These are phyloP conservation scores for Rhadina sibilatrix DNA, from an alignment of 2,113 vertebrate species.

Conservation along the genomic window DNA sequence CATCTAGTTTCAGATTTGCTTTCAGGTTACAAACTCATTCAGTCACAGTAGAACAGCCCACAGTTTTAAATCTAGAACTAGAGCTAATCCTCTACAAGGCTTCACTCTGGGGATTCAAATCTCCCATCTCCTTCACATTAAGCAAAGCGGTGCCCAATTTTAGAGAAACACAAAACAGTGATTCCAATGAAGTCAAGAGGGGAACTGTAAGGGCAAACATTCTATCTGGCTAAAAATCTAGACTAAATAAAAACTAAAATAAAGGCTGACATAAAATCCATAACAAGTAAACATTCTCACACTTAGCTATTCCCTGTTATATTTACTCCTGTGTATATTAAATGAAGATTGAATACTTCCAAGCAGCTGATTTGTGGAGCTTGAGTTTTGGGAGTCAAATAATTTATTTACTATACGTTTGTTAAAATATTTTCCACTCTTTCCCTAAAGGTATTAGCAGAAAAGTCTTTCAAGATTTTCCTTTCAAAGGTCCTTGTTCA, in stretches of 20 bases:
- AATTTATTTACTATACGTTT: background rate
- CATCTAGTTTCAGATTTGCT: background rate
- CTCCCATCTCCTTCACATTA: background rate
- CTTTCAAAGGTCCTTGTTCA: background rate
- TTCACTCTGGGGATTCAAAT: background rate
- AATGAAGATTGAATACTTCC: background rate
- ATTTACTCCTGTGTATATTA: background rate
- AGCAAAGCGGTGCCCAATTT: background rate
- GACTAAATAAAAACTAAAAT: background rate
- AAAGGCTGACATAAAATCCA: background rate
- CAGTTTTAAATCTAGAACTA: background rate
- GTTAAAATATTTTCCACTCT: background rate
- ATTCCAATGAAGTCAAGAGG: background rate
- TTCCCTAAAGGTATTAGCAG: background rate
- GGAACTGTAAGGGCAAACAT: background rate
- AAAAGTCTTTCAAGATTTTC: background rate
- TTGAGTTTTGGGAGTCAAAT: background rate
- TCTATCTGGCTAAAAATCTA: background rate
- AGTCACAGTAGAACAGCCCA: background rate
- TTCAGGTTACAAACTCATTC: background rate
- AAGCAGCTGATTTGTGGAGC: background rate
- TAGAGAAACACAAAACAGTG: background rate
- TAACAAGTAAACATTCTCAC: background rate
- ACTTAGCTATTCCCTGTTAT: background rate
- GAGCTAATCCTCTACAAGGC: background rate